Evolutionary conservation across 2,113 vertebrate genomes (phyloP), one percentile per base, ranked within the genome.

Genomic region (Nesospiza acunhae): DNA sequence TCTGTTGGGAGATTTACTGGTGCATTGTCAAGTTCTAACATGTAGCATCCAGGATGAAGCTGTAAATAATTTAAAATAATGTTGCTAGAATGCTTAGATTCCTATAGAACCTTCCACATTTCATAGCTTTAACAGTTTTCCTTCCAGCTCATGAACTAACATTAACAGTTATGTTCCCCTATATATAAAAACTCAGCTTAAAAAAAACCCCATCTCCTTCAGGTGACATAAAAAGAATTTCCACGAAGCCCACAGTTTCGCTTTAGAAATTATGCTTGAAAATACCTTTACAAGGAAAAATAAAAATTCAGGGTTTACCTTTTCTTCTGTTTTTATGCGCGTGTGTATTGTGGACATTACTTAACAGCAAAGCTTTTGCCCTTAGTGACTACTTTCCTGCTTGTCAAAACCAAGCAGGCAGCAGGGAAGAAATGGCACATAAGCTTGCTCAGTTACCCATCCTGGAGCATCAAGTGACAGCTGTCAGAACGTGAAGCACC

Each of bases 211-310:
- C 8, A 15, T 67, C n/a, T 87, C 62, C 91, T 81, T 74, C 44
- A 74, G 19, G 3, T 67, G 73, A 56, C 49, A 47, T 89, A 75
- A 94, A 96, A 97, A 87, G 39, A 90, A 94, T 28, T 47, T 56
- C 55, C 41, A 84, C 11, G 1, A 92, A 92, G 31, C 20, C 52
- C 20, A 31, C 15, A 31, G 31, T 88, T 83, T 94, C 3, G 18
- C 59, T 60, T 47, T 88, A 62, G n/a, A 94, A 94, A 75, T 59
- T 52, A 92, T 75, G 84, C 16, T 64, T 87, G 44, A 79, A 94
- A 88, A 76, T 82, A 89, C 22, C 46, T 87, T 89, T 60, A 63
- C 24, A 23, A 22, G 22, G 27, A 50, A 74, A 84, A 88, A 72
- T 90, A 80, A 84, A 75, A 77, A 87, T 21, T 9, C 14, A 33